A percentile compares a stretch with the other conserved stretches of the same genome.
phyloP scores from a whole-genome alignment of 2,888 invertebrate species.

The Phortica magna region DNA sequence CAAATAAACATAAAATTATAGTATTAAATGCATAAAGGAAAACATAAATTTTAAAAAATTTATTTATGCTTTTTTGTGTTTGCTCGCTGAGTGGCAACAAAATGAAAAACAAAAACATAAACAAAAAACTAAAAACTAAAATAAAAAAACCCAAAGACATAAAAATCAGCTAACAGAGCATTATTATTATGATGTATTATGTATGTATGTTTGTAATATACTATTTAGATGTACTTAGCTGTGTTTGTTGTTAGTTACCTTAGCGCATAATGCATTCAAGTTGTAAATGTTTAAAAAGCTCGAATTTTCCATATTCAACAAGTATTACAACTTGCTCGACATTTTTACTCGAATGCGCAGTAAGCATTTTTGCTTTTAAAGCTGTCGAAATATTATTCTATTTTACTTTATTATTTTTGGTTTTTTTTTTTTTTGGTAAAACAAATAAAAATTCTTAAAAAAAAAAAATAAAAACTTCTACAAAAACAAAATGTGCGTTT shows the following conservation, averaged over 20 bases:
- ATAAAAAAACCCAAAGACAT: slow-evolving; percentile 3
- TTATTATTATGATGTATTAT: background rate
- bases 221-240: slow-evolving; percentile 31
- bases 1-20: slow-evolving; percentile 3
- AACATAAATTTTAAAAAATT: background rate
- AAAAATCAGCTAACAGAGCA: slow-evolving; percentile 11
- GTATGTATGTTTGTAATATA: slow-evolving; percentile 7
- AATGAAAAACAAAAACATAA: background rate
- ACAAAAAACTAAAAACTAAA: background rate
- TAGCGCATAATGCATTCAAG: slow-evolving; percentile 38
- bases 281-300: background rate
- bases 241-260: background rate
- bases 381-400: background rate
- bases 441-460: background rate
- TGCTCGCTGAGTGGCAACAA: background rate
- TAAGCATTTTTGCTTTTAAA: background rate
- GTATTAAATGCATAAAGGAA: slow-evolving; percentile 9
- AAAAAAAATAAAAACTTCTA: background rate
- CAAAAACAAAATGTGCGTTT: no score
- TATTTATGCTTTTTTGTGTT: background rate
- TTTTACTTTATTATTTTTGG: no score
- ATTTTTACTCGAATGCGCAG: background rate
- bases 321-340: background rate
- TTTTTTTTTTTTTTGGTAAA: background rate
- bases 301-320: background rate